Evolutionary conservation across 1,140 invertebrate genomes (phyloP), one percentile per base, ranked within the genome.

Genomic region (Tetragnatha versicolor): DNA sequence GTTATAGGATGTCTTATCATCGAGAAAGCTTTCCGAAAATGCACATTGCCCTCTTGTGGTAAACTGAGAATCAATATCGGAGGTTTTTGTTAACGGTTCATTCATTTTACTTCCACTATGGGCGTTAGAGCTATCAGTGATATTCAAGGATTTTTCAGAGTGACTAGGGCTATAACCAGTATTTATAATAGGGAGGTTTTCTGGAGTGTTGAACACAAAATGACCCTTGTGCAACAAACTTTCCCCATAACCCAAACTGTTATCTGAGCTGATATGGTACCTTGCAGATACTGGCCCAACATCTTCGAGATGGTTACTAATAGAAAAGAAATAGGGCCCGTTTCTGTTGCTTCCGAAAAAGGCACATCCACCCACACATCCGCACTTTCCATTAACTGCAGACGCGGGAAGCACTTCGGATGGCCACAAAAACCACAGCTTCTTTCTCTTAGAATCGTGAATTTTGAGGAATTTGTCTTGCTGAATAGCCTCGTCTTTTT

Each of bases 401-500:
- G 87, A 68, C 83, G 86, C 78, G 82, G 87, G 63, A 6, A 85
- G 87, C 14, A 42, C 58, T 82, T 92, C 91, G 80, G 88, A 14
- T 0, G 91, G 90, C 96, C 97, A 99, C 1, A 99, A 86, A 84
- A 99, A 98, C 94, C 95, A 97, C 9, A 99, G 87, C 78, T 95
- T 89, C 85, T 94, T 96, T 0, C 91, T 92, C 79, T 91, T 90
- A 39, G 91, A 90, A 86, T 99, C 98, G 83, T 99, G 96, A 12
- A 91, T 88, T 83, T 91, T 92, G 17, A 99, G 86, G 87, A 95
- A 98, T 60, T 82, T 81, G 55, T 87, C 82, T 76, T 89, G 86
- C 25, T 70, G 80, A 37, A 80, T 25, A 3, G 55, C 47, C 53
- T 72, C 80, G 47, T 80, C 79, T 31, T 81, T 80, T 4, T 82